Evolutionary conservation across 2,888 invertebrate species (phyloP), one percentile per base, ranked within the genome.

Genomic region (Willowsia nigromaculata): DNA sequence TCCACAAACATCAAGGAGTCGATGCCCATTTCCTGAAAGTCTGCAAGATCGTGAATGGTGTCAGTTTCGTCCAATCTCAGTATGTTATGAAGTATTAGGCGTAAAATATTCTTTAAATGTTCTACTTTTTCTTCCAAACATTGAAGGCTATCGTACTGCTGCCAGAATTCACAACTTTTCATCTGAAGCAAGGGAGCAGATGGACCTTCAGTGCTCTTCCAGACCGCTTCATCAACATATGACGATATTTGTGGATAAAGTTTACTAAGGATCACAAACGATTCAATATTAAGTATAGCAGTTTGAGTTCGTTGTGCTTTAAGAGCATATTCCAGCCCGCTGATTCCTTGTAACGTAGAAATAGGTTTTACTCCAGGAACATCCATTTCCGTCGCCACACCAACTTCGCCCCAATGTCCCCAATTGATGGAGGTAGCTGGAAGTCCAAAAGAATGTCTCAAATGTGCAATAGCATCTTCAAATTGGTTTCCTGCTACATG

Each of bases 351-450:
- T 0, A 78, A 30, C 0, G 88, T 80, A 13, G 91, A 85, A 2
- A 91, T 22, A 5, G 91, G 27, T 15, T 85, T 78, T 22, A 91
- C 50, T 0, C 91, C 91, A n/a, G 85, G 81, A 15, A 90, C 18
- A 9, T 90, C 90, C 4, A 82, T 33, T 74, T 90, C 88, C 1
- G 56, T 68, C 0, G 90, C 90, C 0, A 90, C 68, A 0, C 90
- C 90, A 37, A 85, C 78, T 76, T 90, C 62, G 3, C 90, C 90
- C 90, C 90, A 90, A 9, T 81, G 85, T 11, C 85, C 91, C 91
- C 91, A 91, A 27, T 91, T 91, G 18, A 91, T 27, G 1, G 91
- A 81, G 4, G 83, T 88, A 0, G 88, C 90, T 11, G 82, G 85
- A 1, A 91, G 27, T 4, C 91, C 91, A 18, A 90, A 68, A 1